Evolutionary conservation across 2,113 vertebrate genomes (phyloP), one percentile per base, ranked within the genome.

Genomic region (Picathartes gymnocephalus): DNA sequence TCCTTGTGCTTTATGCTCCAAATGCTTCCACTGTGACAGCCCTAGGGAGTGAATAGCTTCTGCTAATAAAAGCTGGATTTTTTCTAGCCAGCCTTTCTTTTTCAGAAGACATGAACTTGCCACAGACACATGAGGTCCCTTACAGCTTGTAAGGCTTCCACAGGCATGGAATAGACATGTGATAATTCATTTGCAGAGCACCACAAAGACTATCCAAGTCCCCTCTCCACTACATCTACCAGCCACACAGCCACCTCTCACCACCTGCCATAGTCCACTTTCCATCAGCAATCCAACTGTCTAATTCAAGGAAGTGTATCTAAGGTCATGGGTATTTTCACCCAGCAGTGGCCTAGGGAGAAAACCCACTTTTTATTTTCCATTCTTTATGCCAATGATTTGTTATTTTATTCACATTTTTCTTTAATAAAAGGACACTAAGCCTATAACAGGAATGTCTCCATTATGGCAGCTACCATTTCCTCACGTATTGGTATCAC

Each of bases 161-260:
- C 3, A 21, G 6, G 51, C 33, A 50, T 8, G 12, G 72, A 57
- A 61, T 23, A 74, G 11, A 47, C 2, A 83, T 21, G 4, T 39
- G 53, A 8, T 3, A 62, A 16, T 20, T 54, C 16, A 62, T 37
- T 71, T 68, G 60, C 19, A 80, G n/a, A 57, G 27, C 25, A 40
- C 6, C 1, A 2, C 23, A 58, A 86, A 81, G 13, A 13, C n/a
- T 48, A 30, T 25, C 9, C 0, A 0, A 14, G 16, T 45, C 35
- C 12, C 24, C 11, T 22, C 3, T 42, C n/a, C 18, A 45, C 8
- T 47, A 40, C 11, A 44, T 35, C 42, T 69, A 61, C 1, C 24
- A 4, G 19, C 17, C 48, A 44, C 28, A 30, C 13, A 58, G 18
- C 7, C 39, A 48, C n/a, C 17, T 72, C 31, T 35, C 39, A 64